Conservation (phyloP, 2,113 vertebrate genomes). For the Corydoras sp. region DNA sequence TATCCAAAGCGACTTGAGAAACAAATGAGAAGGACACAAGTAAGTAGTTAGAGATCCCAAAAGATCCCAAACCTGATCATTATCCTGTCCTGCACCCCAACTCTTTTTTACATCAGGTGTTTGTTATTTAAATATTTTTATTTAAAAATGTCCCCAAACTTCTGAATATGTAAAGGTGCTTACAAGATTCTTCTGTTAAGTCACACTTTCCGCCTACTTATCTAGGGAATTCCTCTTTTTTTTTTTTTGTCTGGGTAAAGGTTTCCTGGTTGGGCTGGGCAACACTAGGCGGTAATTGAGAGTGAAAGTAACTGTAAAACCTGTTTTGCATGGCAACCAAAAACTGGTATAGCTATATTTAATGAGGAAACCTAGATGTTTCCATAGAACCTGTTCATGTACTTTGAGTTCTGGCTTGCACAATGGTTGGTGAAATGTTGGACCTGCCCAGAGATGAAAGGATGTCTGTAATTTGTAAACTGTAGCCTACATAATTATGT, state of each 20-base stretch:
- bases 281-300: constrained; percentile 8
- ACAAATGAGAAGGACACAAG: too few species aligned
- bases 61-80: too few species aligned
- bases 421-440: constrained; percentile 19
- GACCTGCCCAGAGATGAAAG: constrained; percentile 33
- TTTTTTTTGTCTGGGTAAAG: constrained; percentile 19
- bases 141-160: neutral
- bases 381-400: constrained; percentile 30
- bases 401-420: constrained; percentile 32
- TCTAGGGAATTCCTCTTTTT: constrained; percentile 1
- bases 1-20: too few species aligned
- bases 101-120: too few species aligned
- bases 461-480: neutral
- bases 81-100: too few species aligned
- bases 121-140: neutral
- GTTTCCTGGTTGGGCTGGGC: constrained; percentile 31
- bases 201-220: constrained; percentile 2
- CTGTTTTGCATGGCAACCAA: constrained; percentile 17
- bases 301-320: constrained; percentile 42
- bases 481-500: neutral
- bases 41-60: too few species aligned
- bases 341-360: constrained; percentile 29
- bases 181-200: constrained; percentile 1
- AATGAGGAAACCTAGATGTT: constrained; percentile 24
- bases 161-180: neutral